Conservation (phyloP, 1,140 invertebrate genomes). For the Papilio helenus region DNA sequence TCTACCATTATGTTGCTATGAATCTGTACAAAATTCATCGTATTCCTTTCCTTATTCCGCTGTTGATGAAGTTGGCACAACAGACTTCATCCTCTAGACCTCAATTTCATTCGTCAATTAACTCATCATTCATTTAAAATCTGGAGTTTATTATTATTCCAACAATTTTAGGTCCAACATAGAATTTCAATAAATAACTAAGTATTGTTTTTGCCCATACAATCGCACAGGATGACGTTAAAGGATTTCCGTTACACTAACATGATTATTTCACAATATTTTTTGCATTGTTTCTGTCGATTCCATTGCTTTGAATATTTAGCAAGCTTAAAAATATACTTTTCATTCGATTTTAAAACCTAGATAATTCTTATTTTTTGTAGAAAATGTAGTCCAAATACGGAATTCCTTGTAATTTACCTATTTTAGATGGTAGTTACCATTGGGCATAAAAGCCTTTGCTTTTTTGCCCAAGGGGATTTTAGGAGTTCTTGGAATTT, state of each 20-base stretch:
- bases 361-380: background rate
- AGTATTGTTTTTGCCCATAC: slow-evolving; percentile 30
- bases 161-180: background rate
- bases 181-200: background rate
- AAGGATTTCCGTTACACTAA: slow-evolving; percentile 38
- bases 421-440: no score
- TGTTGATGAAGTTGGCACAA: no score
- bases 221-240: slow-evolving; percentile 31
- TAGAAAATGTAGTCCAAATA: no score
- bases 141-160: background rate
- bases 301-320: slow-evolving; percentile 3
- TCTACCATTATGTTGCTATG: background rate
- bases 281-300: background rate
- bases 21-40: no score
- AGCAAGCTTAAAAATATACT: background rate
- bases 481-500: no score
- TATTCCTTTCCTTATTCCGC: no score
- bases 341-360: background rate
- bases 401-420: no score
- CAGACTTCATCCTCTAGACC: no score
- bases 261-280: slow-evolving; percentile 34
- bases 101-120: no score
- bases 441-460: no score
- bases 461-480: no score
- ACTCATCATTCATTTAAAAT: background rate